A percentile compares a stretch with the other conserved stretches of the same genome.
Evolutionary conservation across 64 coral and sea anemone species (phyloP).

Genomic region (Pocillopora damicornis): DNA sequence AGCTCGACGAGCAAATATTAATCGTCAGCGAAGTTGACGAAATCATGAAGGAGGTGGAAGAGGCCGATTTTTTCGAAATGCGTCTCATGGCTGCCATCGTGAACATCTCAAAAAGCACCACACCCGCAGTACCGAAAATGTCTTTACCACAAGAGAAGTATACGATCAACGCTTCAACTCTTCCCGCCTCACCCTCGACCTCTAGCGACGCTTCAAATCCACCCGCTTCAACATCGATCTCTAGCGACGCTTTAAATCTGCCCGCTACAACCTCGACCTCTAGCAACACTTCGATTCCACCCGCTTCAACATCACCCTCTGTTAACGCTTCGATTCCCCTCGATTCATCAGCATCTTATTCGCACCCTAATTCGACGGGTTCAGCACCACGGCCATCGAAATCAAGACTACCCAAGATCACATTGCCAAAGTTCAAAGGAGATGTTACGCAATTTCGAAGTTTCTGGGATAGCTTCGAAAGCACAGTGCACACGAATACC

Average conservation of each 20-base stretch:
- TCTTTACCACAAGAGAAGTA: no score
- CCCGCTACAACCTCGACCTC: no score
- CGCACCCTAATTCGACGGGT: neutral
- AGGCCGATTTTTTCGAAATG: no score
- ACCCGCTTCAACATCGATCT: neutral
- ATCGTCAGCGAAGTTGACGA: no score
- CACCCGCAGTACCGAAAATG: no score
- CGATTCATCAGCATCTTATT: neutral
- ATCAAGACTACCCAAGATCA: conserved; percentile 56
- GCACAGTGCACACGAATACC: conserved; percentile 22
- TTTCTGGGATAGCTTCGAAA: conserved; percentile 61
- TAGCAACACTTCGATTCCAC: neutral
- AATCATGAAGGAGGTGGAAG: no score
- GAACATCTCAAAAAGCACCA: no score
- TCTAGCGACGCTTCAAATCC: neutral
- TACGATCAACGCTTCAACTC: neutral
- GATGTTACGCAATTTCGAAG: conserved; percentile 39
- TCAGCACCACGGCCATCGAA: neutral
- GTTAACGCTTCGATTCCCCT: neutral
- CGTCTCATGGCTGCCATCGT: no score
- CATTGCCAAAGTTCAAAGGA: conserved; percentile 48
- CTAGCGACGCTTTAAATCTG: neutral
- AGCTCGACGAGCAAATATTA: no score
- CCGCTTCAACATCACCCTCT: neutral
- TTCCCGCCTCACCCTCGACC: neutral